Conservation (phyloP, 2,797 vertebrate species). For the Enteromius paludinosus region DNA sequence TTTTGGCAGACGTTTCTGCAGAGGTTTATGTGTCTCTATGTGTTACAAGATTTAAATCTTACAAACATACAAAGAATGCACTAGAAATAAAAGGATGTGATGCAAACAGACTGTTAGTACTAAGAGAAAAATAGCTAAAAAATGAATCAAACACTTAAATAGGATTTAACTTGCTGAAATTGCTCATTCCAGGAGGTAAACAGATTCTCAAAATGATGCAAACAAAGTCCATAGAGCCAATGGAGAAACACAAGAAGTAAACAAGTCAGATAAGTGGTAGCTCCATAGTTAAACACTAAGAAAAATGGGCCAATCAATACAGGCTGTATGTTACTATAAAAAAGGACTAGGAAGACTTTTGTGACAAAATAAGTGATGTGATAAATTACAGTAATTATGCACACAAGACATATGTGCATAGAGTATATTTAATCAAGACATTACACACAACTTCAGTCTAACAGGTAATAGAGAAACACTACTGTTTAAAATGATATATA, state of each 20-base stretch:
- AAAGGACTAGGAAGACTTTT: not conserved
- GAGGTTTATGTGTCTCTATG: conserved; percentile 62
- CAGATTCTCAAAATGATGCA: not conserved
- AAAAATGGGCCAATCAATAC: conserved; percentile 57
- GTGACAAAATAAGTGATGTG: not conserved
- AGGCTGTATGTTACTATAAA: not conserved
- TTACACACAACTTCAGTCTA: not conserved
- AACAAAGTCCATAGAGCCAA: not conserved
- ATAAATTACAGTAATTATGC: conserved; percentile 1
- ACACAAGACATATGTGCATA: not conserved
- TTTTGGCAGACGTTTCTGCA: conserved; percentile 53
- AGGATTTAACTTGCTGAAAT: not conserved
- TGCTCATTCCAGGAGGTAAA: not conserved
- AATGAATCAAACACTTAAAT: not conserved
- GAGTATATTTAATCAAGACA: not conserved
- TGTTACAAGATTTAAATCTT: conserved; percentile 61
- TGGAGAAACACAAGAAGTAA: not conserved
- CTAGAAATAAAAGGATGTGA: conserved; percentile 3
- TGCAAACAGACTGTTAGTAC: conserved; percentile 12
- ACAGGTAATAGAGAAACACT: not conserved
- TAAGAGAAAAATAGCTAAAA: not conserved
- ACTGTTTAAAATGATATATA: not conserved
- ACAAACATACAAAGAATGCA: conserved; percentile 36
- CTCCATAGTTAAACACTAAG: conserved; percentile 16
- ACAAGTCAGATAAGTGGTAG: not conserved